A percentile compares a stretch with the other conserved stretches of the same genome.
These are phyloP conservation scores for Petrocephalus zakoni DNA, from an alignment of 2,113 vertebrate genomes.

Conservation along the genomic window DNA sequence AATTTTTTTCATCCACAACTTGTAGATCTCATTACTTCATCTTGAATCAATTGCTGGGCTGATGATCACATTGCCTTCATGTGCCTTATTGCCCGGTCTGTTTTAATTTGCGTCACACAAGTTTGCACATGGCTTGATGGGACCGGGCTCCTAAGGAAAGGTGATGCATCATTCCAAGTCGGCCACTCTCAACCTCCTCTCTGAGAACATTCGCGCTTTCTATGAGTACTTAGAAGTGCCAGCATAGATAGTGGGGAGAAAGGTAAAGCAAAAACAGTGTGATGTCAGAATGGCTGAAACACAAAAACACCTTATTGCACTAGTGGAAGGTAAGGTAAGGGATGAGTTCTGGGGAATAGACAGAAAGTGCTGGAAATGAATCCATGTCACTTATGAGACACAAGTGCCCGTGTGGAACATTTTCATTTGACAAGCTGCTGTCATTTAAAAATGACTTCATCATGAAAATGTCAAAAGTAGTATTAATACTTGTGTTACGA, in stretches of 20 bases:
- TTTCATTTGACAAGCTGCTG: not conserved
- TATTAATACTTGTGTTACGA: not conserved
- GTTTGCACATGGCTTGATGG: not conserved
- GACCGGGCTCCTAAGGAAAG: not conserved
- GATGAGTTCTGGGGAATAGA: not conserved
- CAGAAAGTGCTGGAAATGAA: not conserved
- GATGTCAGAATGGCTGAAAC: not conserved
- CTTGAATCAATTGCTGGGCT: not conserved
- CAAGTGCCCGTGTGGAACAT: not conserved
- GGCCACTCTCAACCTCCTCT: not conserved
- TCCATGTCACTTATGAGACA: not conserved
- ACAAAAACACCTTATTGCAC: not conserved
- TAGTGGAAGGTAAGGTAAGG: not conserved
- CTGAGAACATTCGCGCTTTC: not conserved
- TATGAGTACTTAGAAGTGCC: not conserved
- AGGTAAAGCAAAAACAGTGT: not conserved
- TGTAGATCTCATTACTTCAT: conserved; percentile 2
- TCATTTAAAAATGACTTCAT: not conserved
- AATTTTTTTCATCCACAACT: not conserved
- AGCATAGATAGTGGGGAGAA: not conserved
- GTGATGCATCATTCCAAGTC: not conserved
- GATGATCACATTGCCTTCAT: not conserved
- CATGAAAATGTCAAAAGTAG: not conserved
- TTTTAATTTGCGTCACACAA: not conserved
- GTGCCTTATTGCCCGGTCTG: conserved; percentile 1